Evolutionary conservation across 2,797 vertebrate genomes (phyloP), one percentile per base, ranked within the genome.

Genomic region (Chromobotia macracanthus): DNA sequence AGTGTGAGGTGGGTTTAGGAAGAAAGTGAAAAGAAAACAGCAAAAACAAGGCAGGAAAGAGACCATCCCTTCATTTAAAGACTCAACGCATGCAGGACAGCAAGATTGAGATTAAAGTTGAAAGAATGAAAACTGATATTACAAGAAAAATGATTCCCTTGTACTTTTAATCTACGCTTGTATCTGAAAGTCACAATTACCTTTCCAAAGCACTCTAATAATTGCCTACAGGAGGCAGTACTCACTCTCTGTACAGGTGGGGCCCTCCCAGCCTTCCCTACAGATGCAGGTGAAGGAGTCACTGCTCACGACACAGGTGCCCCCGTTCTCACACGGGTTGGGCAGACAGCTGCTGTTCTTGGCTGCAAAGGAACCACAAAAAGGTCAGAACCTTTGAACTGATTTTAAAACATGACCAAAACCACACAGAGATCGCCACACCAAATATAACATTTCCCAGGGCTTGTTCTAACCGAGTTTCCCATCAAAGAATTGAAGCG

Each of bases 261-360:
- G 90, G 75, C 97, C 97, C 88, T 98, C 97, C 97, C 97, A 98
- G 91, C 97, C 97, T 89, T 99, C 97, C 88, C 98, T 99, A 93
- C 97, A 99, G 90, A 99, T 97, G 7, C 97, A 99, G 66, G 94
- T 96, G 78, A 98, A 99, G 6, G 97, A 95, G 83, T 98, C 96
- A 2, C 95, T 95, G 0, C 90, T 95, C 87, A 98, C 95, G 44
- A 99, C 95, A 2, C 97, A 99, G 87, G 97, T 99, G 69, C 96
- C 97, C 41, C 97, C 97, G 0, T 98, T 98, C 83, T 97, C 95
- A 84, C 97, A 99, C 10, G 97, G 97, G 90, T 92, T 99, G 50
- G 97, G 97, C 81, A 98, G 92, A 89, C 97, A 99, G 89, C 97
- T 99, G 70, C 96, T 98, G 90, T 99, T 99, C 87, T 96, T 95